Conservation (phyloP, 2,888 invertebrate species). For the Anthrax anthrax region DNA sequence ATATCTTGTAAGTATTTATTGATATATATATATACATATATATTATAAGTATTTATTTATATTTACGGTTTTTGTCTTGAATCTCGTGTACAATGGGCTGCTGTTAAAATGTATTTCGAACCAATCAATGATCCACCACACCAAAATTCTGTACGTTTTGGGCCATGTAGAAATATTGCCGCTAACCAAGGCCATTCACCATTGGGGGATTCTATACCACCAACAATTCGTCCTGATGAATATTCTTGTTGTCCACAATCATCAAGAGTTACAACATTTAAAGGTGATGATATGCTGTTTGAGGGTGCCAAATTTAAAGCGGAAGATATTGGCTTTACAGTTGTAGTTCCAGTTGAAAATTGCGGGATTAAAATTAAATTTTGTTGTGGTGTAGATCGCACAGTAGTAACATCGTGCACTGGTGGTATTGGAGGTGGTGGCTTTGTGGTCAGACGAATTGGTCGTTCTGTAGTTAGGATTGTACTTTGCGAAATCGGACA, state of each 20-base stretch:
- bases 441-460: slow-evolving; percentile 23
- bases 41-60: neutral
- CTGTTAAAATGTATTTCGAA: slow-evolving; percentile 63
- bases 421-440: slow-evolving; percentile 9
- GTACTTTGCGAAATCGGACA: slow-evolving; percentile 46
- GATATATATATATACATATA: no score
- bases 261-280: slow-evolving; percentile 28
- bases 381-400: slow-evolving; percentile 19
- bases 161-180: slow-evolving; percentile 78
- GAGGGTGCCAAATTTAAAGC: slow-evolving; percentile 24
- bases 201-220: slow-evolving; percentile 68
- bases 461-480: slow-evolving; percentile 30
- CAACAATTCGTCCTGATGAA: slow-evolving; percentile 78
- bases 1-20: no score
- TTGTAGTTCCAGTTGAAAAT: slow-evolving; percentile 39
- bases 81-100: slow-evolving; percentile 87
- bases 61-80: slow-evolving; percentile 76
- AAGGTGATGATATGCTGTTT: slow-evolving; percentile 20
- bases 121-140: slow-evolving; percentile 82
- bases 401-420: slow-evolving; percentile 15
- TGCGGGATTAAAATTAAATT: slow-evolving; percentile 27
- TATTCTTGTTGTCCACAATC: slow-evolving; percentile 73
- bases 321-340: slow-evolving; percentile 36
- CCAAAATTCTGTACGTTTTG: slow-evolving; percentile 78
- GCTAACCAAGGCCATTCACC: slow-evolving; percentile 97